Evolutionary conservation across 2,113 vertebrate species (phyloP).

Genomic region (Rhagologus leucostigma): DNA sequence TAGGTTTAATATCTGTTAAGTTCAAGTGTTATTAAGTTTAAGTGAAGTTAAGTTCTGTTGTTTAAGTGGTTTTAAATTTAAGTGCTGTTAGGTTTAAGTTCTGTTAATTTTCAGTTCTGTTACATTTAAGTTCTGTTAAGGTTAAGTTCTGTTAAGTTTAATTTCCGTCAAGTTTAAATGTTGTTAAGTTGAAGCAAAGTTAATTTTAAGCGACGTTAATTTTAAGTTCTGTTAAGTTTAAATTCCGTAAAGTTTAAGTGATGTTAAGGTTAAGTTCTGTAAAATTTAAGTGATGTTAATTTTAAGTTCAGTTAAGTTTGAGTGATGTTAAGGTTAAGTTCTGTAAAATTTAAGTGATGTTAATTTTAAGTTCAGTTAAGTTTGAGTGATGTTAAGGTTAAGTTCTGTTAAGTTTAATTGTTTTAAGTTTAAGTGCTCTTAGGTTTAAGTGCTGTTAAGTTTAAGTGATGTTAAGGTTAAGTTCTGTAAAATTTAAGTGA

Average conservation of each 20-base stretch:
- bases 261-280: neutral
- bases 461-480: neutral
- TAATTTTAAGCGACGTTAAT: neutral
- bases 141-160: neutral
- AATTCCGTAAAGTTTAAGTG: neutral
- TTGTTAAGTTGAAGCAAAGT: neutral
- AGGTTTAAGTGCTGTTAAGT: neutral
- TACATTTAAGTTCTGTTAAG: neutral
- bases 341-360: neutral
- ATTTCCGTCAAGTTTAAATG: neutral
- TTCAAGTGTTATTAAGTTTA: neutral
- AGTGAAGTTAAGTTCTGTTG: neutral
- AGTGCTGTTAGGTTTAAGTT: neutral
- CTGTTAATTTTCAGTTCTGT: neutral
- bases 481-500: neutral
- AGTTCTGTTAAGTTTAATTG: neutral
- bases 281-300: neutral
- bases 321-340: neutral
- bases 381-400: neutral
- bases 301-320: neutral
- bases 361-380: neutral
- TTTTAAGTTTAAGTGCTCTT: neutral
- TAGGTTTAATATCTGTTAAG: neutral
- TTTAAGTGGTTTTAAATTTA: neutral
- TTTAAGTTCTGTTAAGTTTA: neutral